Conservation (phyloP, 1,140 invertebrate genomes). For the Drosophila obscura region DNA sequence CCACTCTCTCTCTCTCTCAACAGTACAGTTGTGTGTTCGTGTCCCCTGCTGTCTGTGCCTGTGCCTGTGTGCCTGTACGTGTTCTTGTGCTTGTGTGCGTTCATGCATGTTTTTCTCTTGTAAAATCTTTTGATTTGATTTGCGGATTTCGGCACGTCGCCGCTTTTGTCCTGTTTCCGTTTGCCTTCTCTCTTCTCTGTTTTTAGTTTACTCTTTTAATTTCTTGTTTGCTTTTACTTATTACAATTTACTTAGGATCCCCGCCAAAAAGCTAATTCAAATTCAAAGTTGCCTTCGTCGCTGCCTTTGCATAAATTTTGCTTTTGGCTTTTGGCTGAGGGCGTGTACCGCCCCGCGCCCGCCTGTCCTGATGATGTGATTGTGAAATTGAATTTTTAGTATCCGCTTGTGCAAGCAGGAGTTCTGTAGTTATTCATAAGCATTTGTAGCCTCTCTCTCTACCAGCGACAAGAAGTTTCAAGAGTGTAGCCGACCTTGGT, state of each 20-base stretch:
- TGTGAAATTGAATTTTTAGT: conserved; percentile 63
- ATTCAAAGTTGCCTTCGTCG: conserved; percentile 40
- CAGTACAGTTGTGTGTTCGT: conserved; percentile 13
- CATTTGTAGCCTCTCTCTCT: neutral
- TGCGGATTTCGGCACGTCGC: conserved; percentile 68
- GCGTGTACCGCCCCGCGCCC: conserved; percentile 1
- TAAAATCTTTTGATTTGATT: conserved; percentile 79
- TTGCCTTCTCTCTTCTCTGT: conserved; percentile 1
- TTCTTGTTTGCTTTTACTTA: conserved; percentile 71
- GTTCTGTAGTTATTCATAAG: conserved; percentile 7
- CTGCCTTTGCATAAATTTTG: conserved; percentile 67
- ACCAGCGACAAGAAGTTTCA: conserved; percentile 29
- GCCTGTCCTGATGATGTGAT: conserved; percentile 35
- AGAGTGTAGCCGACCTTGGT: conserved; percentile 48
- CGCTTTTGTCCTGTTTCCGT: conserved; percentile 16
- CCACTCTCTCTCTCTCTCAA: neutral
- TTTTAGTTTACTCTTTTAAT: conserved; percentile 69
- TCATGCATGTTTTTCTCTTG: conserved; percentile 58
- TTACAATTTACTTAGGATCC: conserved; percentile 66
- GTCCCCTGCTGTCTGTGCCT: neutral
- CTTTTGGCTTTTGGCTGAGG: conserved; percentile 20
- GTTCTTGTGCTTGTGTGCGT: conserved; percentile 9
- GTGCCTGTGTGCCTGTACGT: conserved; percentile 26
- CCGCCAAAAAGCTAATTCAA: conserved; percentile 37
- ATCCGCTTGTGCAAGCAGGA: conserved; percentile 21